phyloP scores from a whole-genome alignment of 2,888 invertebrate species.

The Machimus rusticus region DNA sequence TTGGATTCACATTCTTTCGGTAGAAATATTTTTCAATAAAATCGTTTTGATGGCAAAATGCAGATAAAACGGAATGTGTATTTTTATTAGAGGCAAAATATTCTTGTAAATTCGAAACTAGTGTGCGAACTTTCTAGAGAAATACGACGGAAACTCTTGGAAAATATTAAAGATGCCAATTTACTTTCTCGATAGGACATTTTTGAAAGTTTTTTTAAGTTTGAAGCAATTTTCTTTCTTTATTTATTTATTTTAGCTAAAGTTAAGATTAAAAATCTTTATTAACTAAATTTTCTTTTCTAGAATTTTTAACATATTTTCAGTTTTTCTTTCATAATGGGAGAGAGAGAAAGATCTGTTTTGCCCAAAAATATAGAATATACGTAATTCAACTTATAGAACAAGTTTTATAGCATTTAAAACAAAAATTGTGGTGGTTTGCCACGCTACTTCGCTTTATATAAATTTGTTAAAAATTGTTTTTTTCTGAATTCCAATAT shows the following conservation, averaged over 20 bases:
- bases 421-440: background rate
- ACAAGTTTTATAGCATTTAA: background rate
- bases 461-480: no score
- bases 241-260: background rate
- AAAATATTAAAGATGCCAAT: background rate
- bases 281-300: no score
- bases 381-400: background rate
- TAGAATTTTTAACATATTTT: no score
- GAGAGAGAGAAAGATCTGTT: background rate
- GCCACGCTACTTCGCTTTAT: no score
- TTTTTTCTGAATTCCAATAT: no score
- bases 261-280: no score
- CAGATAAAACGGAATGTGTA: background rate
- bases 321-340: no score
- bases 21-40: background rate
- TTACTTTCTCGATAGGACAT: background rate
- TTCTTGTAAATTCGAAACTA: background rate
- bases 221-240: background rate
- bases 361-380: background rate
- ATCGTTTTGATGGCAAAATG: background rate
- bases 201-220: background rate
- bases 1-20: background rate
- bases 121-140: background rate
- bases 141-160: background rate
- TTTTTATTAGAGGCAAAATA: background rate